Base-by-base conservation (phyloP, 1,140 invertebrate genomes). In the Drosophila sulfurigaster region DNA sequence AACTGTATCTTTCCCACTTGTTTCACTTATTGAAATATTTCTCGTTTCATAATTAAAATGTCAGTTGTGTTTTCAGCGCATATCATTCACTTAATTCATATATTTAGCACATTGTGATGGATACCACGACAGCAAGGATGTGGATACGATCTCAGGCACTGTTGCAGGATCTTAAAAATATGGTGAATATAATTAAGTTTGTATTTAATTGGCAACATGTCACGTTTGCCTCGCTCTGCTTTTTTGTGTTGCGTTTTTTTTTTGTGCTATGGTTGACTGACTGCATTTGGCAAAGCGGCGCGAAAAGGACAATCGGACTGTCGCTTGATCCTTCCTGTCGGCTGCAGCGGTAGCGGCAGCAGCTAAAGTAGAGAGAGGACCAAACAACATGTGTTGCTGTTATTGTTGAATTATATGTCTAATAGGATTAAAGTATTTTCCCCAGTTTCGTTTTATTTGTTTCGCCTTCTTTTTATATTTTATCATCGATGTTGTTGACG, bases 351-450 rank as follows among this genome's bases (percentile, higher is more conserved):
- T n/a, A 8, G 30, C 30, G 6, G 30, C 20, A 30, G 30, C 30
- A 32, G 30, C 20, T 20, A 20, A 20, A 20, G 20, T 20, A 32
- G 30, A 32, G 30, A 5, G 30, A 32, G 38, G 38, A 66, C 77
- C 65, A 77, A 25, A 69, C 79, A 89, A 89, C 83, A 88, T 89
- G 85, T 88, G 78, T 81, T 81, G 79, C 74, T 83, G 78, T 82
- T 89, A 85, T 89, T 81, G 85, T 75, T 85, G 83, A 88, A 89
- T 88, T 89, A 83, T 88, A 79, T 74, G 81, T 78, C 76, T 88
- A 88, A 88, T 88, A 88, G 83, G 83, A 88, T 88, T 88, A 88
- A 88, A 89, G 83, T 89, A 88, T 88, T 88, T 35, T 82, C 74
- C 59, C 85, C 89, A 64, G 15, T 48, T 46, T 46, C 15, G 45